Conservation (phyloP, 2,888 invertebrate species). For the Aplocera efformata region DNA sequence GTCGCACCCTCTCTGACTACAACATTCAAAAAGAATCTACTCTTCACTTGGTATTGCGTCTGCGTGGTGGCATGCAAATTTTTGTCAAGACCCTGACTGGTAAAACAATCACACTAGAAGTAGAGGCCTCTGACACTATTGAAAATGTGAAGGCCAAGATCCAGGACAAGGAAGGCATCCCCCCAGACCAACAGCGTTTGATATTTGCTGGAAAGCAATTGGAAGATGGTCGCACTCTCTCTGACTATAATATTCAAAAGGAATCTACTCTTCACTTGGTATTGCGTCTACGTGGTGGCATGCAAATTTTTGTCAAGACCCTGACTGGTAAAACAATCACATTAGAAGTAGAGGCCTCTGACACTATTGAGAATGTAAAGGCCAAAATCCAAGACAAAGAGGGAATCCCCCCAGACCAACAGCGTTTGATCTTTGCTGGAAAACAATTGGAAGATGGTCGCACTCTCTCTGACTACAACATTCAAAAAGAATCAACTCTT, state of each 20-base stretch:
- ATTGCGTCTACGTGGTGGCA: constrained; percentile 57
- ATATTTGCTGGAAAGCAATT: constrained; percentile 62
- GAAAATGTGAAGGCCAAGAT: constrained; percentile 64
- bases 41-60: constrained; percentile 50
- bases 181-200: constrained; percentile 56
- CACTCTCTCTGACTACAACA: constrained; percentile 56
- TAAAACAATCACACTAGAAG: constrained; percentile 56
- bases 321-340: constrained; percentile 59
- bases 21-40: constrained; percentile 61
- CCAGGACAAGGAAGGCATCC: constrained; percentile 59
- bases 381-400: constrained; percentile 64
- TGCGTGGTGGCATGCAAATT: constrained; percentile 63
- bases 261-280: constrained; percentile 62
- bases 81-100: constrained; percentile 60
- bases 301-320: constrained; percentile 61
- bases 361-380: constrained; percentile 59
- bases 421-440: constrained; percentile 56
- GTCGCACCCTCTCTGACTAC: constrained; percentile 55
- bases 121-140: constrained; percentile 55
- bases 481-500: constrained; percentile 57
- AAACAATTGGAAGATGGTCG: constrained; percentile 59
- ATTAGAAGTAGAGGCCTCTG: constrained; percentile 52
- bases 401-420: constrained; percentile 60
- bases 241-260: constrained; percentile 65
- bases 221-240: constrained; percentile 61